Evolutionary conservation across 2,888 invertebrate species (phyloP), one percentile per base, ranked within the genome.

Genomic region (Trichogramma evanescens): DNA sequence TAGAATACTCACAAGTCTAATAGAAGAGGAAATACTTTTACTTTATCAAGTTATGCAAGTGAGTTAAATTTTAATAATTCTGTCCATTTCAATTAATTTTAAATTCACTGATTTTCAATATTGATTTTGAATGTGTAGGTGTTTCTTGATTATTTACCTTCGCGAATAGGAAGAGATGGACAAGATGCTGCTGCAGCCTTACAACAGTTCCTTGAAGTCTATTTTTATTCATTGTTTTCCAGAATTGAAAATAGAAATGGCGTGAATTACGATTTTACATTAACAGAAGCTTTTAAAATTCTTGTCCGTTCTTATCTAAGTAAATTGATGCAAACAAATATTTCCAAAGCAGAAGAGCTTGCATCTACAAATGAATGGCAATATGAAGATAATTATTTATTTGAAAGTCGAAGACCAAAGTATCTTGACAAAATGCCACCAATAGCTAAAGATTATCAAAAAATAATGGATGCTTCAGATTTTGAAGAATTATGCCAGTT

Each of bases 91-190:
- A 45, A 26, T 26, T 2, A 26, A 26, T 26, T 26, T 26, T 26
- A 26, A 26, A 26, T 26, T 26, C 26, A 26, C 3, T 26, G 10
- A 54, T 46, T 66, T 43, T 26, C 46, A 42, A 48, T 9, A 45
- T 42, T 41, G 8, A 6, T 26, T 42, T 13, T 50, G 39, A 65
- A 78, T 62, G 71, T 80, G 5, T 79, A 86, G 78, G 80, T 86
- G 8, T 87, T 86, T 68, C 72, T 87, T 59, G 86, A 86, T 63
- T 87, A 85, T 71, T 77, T 87, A 61, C 86, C 87, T 5, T 84
- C 85, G n/a, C 81, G 85, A 67, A 83, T 86, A 43, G 86, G 86
- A 3, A 69, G 82, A 71, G 79, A 77, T 50, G 77, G 77, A 4
- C 75, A 76, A 48, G 73, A 74, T 42, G 77, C 77, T 3, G 75